Evolutionary conservation across 2,888 invertebrate genomes (phyloP).

Genomic region (Chrysolina americana): DNA sequence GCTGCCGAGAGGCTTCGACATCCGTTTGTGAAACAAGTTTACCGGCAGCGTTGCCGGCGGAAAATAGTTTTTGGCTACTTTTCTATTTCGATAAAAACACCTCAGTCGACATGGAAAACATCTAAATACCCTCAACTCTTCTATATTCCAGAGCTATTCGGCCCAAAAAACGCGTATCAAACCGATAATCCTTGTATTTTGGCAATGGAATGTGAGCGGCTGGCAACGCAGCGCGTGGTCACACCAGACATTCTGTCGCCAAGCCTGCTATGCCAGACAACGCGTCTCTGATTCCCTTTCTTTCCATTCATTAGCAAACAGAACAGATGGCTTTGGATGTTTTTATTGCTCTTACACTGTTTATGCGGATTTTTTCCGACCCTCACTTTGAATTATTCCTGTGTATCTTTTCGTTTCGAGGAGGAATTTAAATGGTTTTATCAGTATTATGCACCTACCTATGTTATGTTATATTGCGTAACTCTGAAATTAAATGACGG

Average conservation of each 20-base stretch:
- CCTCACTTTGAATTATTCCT: conserved; percentile 20
- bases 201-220: conserved; percentile 69
- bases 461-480: not conserved
- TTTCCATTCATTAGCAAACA: conserved; percentile 60
- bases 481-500: conserved; percentile 4
- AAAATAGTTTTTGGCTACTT: conserved; percentile 55
- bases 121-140: not conserved
- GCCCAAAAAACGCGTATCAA: conserved; percentile 23
- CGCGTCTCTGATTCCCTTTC: conserved; percentile 75
- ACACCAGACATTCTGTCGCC: conserved; percentile 97
- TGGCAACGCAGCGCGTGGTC: conserved; percentile 81
- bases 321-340: conserved; percentile 45
- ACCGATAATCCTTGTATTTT: conserved; percentile 3
- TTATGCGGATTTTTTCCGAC: conserved; percentile 34
- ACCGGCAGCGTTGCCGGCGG: conserved; percentile 74
- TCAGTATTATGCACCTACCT: conserved; percentile 4
- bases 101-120: not conserved
- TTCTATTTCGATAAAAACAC: not conserved
- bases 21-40: conserved; percentile 84
- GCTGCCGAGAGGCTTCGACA: conserved; percentile 73
- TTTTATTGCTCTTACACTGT: conserved; percentile 45
- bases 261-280: conserved; percentile 86
- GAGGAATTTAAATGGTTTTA: conserved; percentile 16
- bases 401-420: conserved; percentile 7
- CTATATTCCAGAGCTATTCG: not conserved